These are phyloP conservation scores for Rhaphigaster nebulosa DNA, from an alignment of 2,888 invertebrate genomes.

Conservation along the genomic window DNA sequence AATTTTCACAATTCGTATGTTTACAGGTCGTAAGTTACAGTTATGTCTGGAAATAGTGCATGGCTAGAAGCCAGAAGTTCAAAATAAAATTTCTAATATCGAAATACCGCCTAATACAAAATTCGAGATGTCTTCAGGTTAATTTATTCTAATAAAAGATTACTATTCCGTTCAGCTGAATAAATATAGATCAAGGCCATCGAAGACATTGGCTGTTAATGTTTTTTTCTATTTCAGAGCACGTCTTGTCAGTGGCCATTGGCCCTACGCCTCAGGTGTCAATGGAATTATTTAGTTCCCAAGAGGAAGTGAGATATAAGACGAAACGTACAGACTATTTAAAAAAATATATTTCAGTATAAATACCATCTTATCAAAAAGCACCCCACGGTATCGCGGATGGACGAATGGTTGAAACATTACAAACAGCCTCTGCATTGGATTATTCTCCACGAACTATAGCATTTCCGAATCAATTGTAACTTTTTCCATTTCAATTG, in stretches of 20 bases:
- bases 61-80: not conserved
- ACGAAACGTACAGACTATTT: too few relatives aligned
- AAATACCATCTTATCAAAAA: too few relatives aligned
- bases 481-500: too few relatives aligned
- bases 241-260: not conserved
- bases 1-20: not conserved
- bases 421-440: too few relatives aligned
- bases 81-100: not conserved
- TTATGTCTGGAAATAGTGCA: not conserved
- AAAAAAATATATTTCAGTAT: too few relatives aligned
- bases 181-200: not conserved
- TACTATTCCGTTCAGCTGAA: not conserved
- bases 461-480: too few relatives aligned
- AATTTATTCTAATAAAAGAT: not conserved
- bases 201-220: not conserved
- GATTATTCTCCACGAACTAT: too few relatives aligned
- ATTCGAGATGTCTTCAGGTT: not conserved
- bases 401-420: too few relatives aligned
- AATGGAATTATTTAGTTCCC: not conserved
- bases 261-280: not conserved
- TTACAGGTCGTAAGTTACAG: not conserved
- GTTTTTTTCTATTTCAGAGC: not conserved
- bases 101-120: not conserved
- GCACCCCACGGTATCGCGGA: too few relatives aligned
- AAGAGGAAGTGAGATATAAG: too few relatives aligned